Conservation (phyloP, 2,113 vertebrate genomes). For the Hippolais icterina region DNA sequence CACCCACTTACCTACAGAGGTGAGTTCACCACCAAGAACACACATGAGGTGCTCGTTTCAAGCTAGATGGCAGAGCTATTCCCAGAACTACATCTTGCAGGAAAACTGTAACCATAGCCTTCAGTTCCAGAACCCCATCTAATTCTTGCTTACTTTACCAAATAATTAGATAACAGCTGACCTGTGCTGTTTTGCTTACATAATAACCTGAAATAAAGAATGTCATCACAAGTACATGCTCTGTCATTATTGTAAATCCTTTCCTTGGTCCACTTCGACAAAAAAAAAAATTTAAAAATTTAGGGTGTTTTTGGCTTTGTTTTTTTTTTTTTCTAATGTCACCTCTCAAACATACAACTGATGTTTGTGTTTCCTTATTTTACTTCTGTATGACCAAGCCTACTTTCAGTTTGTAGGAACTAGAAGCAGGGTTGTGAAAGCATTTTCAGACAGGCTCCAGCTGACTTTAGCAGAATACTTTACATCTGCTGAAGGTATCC, state of each 20-base stretch:
- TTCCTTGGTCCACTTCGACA: background rate
- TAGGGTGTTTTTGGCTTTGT: too few species aligned
- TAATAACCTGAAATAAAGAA: slow-evolving; percentile 37
- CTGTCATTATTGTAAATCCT: background rate
- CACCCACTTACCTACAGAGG: background rate
- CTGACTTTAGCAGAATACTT: background rate
- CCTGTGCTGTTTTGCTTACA: background rate
- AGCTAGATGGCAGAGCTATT: background rate
- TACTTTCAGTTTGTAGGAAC: background rate
- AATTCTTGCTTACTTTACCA: background rate
- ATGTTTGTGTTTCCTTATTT: background rate
- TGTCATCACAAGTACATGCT: background rate
- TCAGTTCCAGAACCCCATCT: background rate
- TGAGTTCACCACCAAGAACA: background rate
- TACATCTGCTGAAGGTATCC: background rate
- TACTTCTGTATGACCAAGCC: background rate
- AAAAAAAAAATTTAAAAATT: background rate
- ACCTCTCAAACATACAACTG: background rate
- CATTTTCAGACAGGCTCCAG: background rate
- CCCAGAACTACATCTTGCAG: background rate
- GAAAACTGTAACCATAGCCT: background rate
- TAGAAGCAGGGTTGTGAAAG: background rate
- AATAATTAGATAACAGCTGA: background rate
- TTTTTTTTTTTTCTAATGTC: background rate
- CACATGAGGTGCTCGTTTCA: background rate